Evolutionary conservation across 2,797 vertebrate genomes (phyloP).

Genomic region (Miichthys miiuy): DNA sequence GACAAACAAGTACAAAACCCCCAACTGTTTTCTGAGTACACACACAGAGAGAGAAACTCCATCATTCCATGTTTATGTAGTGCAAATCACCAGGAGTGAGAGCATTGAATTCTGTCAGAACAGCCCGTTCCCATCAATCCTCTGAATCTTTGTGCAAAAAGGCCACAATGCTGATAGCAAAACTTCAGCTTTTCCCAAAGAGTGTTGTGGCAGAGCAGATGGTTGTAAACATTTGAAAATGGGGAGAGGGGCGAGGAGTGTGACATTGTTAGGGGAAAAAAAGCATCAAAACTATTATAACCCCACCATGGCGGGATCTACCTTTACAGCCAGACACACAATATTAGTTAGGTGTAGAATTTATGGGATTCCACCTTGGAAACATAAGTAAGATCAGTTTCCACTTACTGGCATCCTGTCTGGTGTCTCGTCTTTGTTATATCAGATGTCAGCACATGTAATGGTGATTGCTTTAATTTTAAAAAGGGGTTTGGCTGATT

Average conservation of each 20-base stretch:
- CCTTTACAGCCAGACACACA: background rate
- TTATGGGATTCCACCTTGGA: slow-evolving; percentile 21
- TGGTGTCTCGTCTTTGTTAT: slow-evolving; percentile 31
- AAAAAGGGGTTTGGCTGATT: slow-evolving; percentile 41
- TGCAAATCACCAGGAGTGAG: slow-evolving; percentile 23
- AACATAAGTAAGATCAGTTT: slow-evolving; percentile 17
- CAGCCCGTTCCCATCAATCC: slow-evolving; percentile 12
- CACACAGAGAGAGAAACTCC: slow-evolving; percentile 5
- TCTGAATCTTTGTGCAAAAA: slow-evolving; percentile 20
- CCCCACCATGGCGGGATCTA: background rate
- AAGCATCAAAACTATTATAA: slow-evolving; percentile 5
- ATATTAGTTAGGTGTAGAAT: background rate
- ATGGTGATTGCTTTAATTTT: slow-evolving; percentile 29
- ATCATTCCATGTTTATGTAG: background rate
- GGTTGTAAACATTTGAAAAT: slow-evolving; percentile 30
- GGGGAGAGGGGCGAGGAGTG: slow-evolving; percentile 4
- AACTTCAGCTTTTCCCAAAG: slow-evolving; percentile 17
- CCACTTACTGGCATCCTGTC: slow-evolving; percentile 20
- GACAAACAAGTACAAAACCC: slow-evolving; percentile 16
- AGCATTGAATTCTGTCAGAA: slow-evolving; percentile 19
- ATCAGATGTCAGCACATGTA: slow-evolving; percentile 54
- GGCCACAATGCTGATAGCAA: slow-evolving; percentile 9
- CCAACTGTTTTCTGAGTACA: background rate
- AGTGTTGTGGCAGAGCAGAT: slow-evolving; percentile 21
- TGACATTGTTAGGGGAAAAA: background rate